Evolutionary conservation across 2,113 vertebrate genomes (phyloP).

Genomic region (Sclerurus mexicanus): DNA sequence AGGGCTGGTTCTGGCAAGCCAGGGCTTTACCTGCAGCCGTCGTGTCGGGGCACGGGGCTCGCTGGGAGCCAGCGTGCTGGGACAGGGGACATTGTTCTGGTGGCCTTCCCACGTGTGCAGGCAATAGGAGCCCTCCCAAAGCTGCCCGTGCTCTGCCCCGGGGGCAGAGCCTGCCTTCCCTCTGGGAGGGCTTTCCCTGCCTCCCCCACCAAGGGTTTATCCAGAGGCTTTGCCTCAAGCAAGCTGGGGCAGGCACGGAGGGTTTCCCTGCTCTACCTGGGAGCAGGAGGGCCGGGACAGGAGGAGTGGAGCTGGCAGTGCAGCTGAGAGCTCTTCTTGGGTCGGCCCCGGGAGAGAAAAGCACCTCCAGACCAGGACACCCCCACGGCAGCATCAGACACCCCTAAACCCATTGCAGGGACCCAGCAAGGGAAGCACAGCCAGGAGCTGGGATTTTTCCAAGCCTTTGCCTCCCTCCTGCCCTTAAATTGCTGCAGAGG

Average conservation of each 20-base stretch:
- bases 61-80: neutral
- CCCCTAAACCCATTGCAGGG: neutral
- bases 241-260: neutral
- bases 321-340: neutral
- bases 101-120: neutral
- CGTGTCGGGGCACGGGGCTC: slow-evolving; percentile 6
- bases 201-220: neutral
- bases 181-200: neutral
- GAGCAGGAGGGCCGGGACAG: neutral
- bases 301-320: fast-evolving
- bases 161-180: neutral
- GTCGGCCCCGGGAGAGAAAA: neutral
- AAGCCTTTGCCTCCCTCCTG: neutral
- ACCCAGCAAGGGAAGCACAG: neutral
- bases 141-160: neutral
- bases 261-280: neutral
- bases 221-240: neutral
- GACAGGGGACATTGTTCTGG: neutral
- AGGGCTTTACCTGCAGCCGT: slow-evolving; percentile 12
- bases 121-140: neutral
- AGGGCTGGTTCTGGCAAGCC: slow-evolving; percentile 43
- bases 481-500: neutral
- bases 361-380: fast-evolving
- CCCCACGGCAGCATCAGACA: fast-evolving
- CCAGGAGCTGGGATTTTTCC: neutral